Base-by-base conservation (phyloP, 2,797 vertebrate genomes). In the Dromococcyx pavoninus region DNA sequence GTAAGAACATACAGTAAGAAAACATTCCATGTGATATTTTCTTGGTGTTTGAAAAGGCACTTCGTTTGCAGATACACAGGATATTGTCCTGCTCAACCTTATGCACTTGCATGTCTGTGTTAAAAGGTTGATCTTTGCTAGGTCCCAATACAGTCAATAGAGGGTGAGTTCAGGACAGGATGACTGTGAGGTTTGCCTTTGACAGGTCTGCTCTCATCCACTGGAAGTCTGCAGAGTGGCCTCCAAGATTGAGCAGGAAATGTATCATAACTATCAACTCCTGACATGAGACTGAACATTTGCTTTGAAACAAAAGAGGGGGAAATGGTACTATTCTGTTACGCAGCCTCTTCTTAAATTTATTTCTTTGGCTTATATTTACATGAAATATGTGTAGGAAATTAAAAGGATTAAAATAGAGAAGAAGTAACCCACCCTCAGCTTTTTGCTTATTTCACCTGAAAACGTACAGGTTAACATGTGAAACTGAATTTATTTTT, bases 31-130 rank as follows among this genome's bases (percentile, higher is more conserved):
- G 30, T 33, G 43, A 39, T 43, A 54, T 69, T 85, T 76, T 80
- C 17, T 28, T 54, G 9, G 6, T 67, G 25, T 76, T 72, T 43
- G 25, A 78, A 72, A 70, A 70, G 6, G 16, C 6, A n/a, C 10
- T 51, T 73, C 5, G n/a, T 44, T 61, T 37, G 37, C 30, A 79
- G 48, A 41, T n/a, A n/a, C 70, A 39, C 64, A 71, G 5, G 30
- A 25, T 61, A 41, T 51, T 79, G 22, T 60, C 15, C 22, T 57
- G 12, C 66, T 41, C 41, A 51, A 86, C n/a, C n/a, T 51, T 10
- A 61, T n/a, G n/a, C 22, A 57, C 8, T 32, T 1, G 0, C 1
- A 0, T 19, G 10, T 15, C 46, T 76, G 16, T 32, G 25, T 60
- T 41, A 21, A 50, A 86, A 81, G 6, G 1, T 11, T 1, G 0